phyloP scores from a whole-genome alignment of 2,113 vertebrate genomes.

The Mionectes macconnelli region DNA sequence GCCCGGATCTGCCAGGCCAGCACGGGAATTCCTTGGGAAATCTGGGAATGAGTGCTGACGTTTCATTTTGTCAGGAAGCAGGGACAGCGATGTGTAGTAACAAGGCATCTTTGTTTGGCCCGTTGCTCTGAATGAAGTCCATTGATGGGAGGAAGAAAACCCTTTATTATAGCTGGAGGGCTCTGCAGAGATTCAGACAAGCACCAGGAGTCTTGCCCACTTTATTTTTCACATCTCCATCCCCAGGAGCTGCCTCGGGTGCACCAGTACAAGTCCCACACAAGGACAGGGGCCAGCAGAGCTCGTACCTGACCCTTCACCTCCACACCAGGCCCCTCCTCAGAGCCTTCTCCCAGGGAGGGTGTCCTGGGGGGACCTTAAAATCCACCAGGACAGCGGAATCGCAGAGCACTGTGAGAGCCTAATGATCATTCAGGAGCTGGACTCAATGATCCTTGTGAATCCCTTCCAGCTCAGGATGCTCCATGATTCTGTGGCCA shows the following conservation, averaged over 20 bases:
- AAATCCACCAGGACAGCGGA: background rate
- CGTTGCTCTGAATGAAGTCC: background rate
- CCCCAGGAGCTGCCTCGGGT: background rate
- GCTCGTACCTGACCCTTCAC: background rate
- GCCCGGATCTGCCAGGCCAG: conserved; percentile 6
- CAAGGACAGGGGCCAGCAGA: background rate
- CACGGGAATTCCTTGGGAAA: conserved; percentile 7
- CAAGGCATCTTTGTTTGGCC: conserved; percentile 22
- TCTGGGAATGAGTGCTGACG: background rate
- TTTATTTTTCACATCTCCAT: background rate
- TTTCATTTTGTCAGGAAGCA: conserved; percentile 22
- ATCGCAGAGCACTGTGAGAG: background rate
- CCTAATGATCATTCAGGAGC: background rate
- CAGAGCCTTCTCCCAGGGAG: background rate
- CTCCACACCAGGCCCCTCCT: background rate
- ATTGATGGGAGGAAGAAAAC: background rate
- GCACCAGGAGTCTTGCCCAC: background rate
- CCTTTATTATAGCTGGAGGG: background rate
- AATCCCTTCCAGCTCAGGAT: background rate
- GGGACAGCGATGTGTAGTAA: background rate
- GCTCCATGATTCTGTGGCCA: background rate
- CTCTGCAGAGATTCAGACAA: background rate
- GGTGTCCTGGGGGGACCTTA: background rate
- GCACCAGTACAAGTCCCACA: background rate
- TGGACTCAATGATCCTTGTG: background rate